Base-by-base conservation (phyloP, 2,888 invertebrate genomes). In the Napeogenes inachia region DNA sequence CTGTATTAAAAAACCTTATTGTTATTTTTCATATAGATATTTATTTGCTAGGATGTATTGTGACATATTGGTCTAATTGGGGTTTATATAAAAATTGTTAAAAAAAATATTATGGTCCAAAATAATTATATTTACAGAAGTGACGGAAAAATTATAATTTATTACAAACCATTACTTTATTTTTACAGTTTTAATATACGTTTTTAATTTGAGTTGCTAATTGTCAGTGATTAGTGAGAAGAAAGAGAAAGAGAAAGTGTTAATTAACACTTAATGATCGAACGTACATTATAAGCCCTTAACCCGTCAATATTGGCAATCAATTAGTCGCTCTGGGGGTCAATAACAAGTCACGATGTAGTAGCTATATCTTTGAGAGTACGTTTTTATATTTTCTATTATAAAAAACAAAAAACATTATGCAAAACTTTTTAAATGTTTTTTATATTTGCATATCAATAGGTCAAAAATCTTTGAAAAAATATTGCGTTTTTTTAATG, bases 21-120 rank as follows among this genome's bases (percentile, higher is more conserved):
- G 50, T 12, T 12, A 30, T 50, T 50, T 50, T 50, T 30, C 50
- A 21, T n/a, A 50, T 50, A 50, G 50, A 30, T 30, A 50, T 50
- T 50, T 50, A 30, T 50, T 50, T 50, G 30, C 50, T 50, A 8
- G 50, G 30, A 30, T 30, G 30, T 30, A 50, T 30, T 50, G 8
- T 30, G 50, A 50, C 30, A 12, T 50, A 30, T 30, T 30, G 50
- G 8, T 50, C 50, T 30, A 50, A 50, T 50, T 50, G 30, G 30
- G 6, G n/a, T 30, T 5, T 42, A 42, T 42, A 42, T 42, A 42
- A 10, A 10, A 42, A 42, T 12, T 42, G 3, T 3, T 42, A 10
- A 42, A 10, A 42, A 21, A 10, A 10, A 10, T 6, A 42, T 42
- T 10, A 10, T 12, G 10, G 42, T 10, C 10, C 12, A 10, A 10